Evolutionary conservation across 2,888 invertebrate species (phyloP).

Genomic region (Papilio demoleus): DNA sequence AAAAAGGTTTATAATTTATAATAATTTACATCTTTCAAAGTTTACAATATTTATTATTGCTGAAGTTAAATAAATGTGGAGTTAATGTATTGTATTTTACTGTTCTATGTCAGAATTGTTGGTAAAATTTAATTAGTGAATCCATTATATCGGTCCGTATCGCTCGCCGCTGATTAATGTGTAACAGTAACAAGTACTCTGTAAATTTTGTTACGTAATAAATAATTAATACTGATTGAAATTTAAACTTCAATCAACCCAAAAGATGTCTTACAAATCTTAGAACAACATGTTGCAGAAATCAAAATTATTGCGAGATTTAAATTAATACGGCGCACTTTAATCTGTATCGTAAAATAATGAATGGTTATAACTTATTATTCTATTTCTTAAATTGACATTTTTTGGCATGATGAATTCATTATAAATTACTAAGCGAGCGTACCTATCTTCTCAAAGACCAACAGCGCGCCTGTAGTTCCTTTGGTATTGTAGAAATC

Average conservation of each 20-base stretch:
- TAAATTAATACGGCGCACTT: not conserved
- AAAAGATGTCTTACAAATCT: not conserved
- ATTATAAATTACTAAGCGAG: too few species aligned
- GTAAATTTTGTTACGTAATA: constrained; percentile 1
- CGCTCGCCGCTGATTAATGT: constrained; percentile 15
- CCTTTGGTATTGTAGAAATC: too few species aligned
- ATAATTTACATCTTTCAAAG: not conserved
- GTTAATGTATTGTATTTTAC: not conserved
- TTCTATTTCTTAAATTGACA: too few species aligned
- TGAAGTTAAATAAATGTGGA: not conserved
- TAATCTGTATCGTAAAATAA: too few species aligned
- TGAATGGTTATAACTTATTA: too few species aligned
- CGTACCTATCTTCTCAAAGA: too few species aligned
- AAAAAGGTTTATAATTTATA: too few species aligned
- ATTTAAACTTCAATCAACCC: constrained; percentile 1
- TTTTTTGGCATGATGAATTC: too few species aligned
- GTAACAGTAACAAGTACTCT: constrained; percentile 15
- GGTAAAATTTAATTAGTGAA: constrained; percentile 14
- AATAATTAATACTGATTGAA: constrained; percentile 8
- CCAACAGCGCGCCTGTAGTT: too few species aligned
- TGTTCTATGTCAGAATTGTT: not conserved
- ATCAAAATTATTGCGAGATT: not conserved
- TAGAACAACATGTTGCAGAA: not conserved
- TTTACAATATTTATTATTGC: not conserved
- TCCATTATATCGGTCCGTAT: not conserved